Percentiles rank a stretch among this genome's conserved stretches.
phyloP scores from a whole-genome alignment of 2,888 invertebrate genomes.

The Synergus laeviventris region DNA sequence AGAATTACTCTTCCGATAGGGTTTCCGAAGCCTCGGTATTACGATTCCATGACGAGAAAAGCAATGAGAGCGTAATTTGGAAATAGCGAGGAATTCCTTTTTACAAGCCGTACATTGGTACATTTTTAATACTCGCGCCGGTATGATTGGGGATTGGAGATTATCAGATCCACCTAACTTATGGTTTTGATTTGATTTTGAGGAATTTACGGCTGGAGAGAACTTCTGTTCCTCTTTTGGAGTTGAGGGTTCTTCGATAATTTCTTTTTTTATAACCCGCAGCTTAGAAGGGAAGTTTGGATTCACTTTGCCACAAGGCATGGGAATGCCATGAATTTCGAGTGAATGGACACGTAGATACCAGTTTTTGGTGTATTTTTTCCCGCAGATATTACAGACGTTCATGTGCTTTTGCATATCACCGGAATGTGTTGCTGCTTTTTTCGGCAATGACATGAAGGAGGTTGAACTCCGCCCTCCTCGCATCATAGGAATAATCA shows the following conservation, averaged over 20 bases:
- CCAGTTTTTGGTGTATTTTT: conserved; percentile 41
- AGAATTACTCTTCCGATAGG: background rate
- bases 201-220: background rate
- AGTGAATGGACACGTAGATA: conserved; percentile 58
- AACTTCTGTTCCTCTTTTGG: background rate
- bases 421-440: background rate
- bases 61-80: background rate
- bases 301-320: conserved; percentile 47
- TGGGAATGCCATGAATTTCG: conserved; percentile 61
- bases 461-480: background rate
- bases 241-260: background rate
- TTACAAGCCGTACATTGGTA: conserved; percentile 12
- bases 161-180: background rate
- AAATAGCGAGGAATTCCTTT: conserved; percentile 1
- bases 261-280: background rate
- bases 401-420: conserved; percentile 57
- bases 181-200: background rate
- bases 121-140: background rate
- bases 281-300: background rate
- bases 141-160: background rate
- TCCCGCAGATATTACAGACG: conserved; percentile 66
- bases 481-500: background rate
- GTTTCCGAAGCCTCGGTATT: background rate
- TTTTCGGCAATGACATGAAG: background rate
- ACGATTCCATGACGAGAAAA: background rate